Evolutionary conservation across 2,113 vertebrate genomes (phyloP), one percentile per base, ranked within the genome.

Genomic region (Myocastor coypus): DNA sequence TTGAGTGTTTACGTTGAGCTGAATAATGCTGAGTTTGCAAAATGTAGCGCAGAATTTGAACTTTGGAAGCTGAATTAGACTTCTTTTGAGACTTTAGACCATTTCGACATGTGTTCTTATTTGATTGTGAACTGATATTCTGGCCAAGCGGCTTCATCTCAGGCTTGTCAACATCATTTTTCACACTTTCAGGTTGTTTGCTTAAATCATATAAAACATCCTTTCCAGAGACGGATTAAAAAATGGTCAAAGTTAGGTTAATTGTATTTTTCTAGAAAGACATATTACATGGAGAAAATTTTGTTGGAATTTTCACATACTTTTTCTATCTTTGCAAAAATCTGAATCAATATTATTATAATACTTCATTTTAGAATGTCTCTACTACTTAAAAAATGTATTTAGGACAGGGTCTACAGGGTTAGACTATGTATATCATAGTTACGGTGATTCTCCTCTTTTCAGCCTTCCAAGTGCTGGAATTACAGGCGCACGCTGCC

Each of bases 81-180:
- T 92, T 97, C 91, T 94, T 87, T 97, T 97, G 73, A 97, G 64
- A 96, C 93, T 98, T 97, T 86, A 92, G 96, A 91, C 97, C 92
- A 96, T 95, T 97, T 97, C 97, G 98, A 80, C 97, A 3, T 78
- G 69, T 97, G 97, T 98, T 97, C 64, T 98, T 97, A 64, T 77
- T 97, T 95, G 57, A 63, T 96, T 97, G 95, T 96, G 81, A 98
- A 96, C 66, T 96, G 97, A 87, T 69, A 1, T 97, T 97, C 83
- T 93, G 96, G 97, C 96, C 97, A 98, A 98, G 94, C 93, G 98
- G 96, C 97, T 98, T 97, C 83, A 89, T 66, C 77, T 81, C 42
- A 78, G 63, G 26, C 63, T 40, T 98, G 93, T 96, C 97, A 98
- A 92, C 95, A 75, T 5, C 94, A 85, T 63, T 97, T 85, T 96